phyloP scores from a whole-genome alignment of 2,113 vertebrate genomes.

The Apaloderma vittatum region DNA sequence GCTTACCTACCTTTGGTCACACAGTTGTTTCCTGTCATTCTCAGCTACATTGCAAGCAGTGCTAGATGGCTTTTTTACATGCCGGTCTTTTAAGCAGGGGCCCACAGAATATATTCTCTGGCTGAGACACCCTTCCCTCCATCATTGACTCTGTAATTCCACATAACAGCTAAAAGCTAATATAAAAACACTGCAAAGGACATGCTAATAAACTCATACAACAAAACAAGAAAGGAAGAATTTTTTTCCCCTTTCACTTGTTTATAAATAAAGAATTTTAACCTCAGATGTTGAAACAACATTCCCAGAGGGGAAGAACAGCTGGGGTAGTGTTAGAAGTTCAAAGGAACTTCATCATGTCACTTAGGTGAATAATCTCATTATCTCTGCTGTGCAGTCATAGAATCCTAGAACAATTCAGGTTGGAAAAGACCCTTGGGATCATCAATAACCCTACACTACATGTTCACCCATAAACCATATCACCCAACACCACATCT shows the following conservation, averaged over 20 bases:
- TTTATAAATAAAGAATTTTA: conserved; percentile 36
- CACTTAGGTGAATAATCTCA: neutral
- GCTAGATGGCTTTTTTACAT: neutral
- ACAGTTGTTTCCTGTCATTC: neutral
- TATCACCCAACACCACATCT: too few species aligned
- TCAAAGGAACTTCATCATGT: neutral
- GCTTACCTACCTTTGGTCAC: neutral
- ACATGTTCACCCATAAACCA: too few species aligned
- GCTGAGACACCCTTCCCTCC: neutral
- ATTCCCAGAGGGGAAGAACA: neutral
- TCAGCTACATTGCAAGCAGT: neutral
- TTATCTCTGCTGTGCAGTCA: conserved; percentile 9
- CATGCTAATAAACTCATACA: neutral
- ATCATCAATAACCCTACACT: too few species aligned
- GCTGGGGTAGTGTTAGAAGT: neutral
- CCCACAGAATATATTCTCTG: neutral
- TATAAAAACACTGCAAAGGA: neutral
- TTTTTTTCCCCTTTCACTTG: neutral
- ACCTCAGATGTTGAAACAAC: conserved; percentile 3
- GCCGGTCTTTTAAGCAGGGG: neutral
- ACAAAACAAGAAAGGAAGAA: neutral
- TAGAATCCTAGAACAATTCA: too few species aligned
- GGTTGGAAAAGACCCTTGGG: too few species aligned
- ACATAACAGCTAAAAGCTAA: neutral
- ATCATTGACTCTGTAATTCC: neutral